Conservation (phyloP, 2,888 invertebrate species). For the Himalopsyche kuldschensis region DNA sequence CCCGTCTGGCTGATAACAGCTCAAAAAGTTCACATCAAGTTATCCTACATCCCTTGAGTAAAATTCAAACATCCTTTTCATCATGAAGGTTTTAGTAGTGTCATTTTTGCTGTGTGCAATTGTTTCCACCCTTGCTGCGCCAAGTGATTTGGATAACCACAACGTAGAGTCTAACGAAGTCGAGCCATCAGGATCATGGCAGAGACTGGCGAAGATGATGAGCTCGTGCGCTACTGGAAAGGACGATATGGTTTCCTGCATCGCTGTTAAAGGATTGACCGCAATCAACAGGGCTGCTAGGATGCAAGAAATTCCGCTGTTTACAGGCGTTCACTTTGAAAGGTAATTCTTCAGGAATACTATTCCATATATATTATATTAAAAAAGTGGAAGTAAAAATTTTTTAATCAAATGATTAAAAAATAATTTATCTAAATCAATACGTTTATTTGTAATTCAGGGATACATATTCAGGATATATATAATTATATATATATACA, state of each 20-base stretch:
- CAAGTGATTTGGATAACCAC: constrained; percentile 41
- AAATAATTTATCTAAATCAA: too few species aligned
- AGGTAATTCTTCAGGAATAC: constrained; percentile 45
- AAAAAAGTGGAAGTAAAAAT: neutral
- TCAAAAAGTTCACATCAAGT: constrained; percentile 28
- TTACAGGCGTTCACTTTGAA: constrained; percentile 62
- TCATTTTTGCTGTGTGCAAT: constrained; percentile 40
- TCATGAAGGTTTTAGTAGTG: neutral
- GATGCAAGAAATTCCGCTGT: constrained; percentile 58
- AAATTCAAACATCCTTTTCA: neutral
- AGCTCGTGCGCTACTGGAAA: constrained; percentile 47
- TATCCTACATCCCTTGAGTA: constrained; percentile 37
- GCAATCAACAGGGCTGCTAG: constrained; percentile 60
- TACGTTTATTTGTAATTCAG: too few species aligned
- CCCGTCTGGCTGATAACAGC: constrained; percentile 23
- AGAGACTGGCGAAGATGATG: constrained; percentile 48
- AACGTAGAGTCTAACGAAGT: constrained; percentile 42
- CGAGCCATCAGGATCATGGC: constrained; percentile 40
- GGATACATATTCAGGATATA: too few species aligned
- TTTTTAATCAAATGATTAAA: neutral
- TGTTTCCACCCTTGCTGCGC: constrained; percentile 44
- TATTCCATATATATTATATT: too few species aligned
- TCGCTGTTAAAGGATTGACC: constrained; percentile 61
- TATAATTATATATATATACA: too few species aligned
- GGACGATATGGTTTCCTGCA: constrained; percentile 58